These are phyloP conservation scores for Thaumetopoea pityocampa DNA, from an alignment of 1,140 invertebrate species.

Conservation along the genomic window DNA sequence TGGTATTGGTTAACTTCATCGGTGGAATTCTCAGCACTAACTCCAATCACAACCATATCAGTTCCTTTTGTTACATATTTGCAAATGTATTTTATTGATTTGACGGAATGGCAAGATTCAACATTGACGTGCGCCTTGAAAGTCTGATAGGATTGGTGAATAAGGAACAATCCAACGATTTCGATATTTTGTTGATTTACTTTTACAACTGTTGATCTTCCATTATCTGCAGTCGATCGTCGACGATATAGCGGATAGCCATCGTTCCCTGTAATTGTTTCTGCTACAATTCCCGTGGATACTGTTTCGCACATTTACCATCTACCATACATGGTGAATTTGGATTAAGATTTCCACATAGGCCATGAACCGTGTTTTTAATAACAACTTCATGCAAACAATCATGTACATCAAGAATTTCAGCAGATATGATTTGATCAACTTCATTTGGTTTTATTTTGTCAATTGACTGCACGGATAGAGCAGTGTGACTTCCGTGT, in stretches of 20 bases:
- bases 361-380: conserved; percentile 73
- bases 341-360: conserved; percentile 51
- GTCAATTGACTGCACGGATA: conserved; percentile 45
- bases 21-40: conserved; percentile 5
- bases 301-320: conserved; percentile 23
- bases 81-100: too few species aligned
- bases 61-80: conserved; percentile 64
- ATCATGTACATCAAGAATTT: conserved; percentile 73
- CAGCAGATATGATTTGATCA: conserved; percentile 70
- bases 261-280: conserved; percentile 36
- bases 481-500: conserved; percentile 2
- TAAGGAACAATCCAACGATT: conserved; percentile 63
- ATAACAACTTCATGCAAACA: conserved; percentile 52
- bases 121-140: conserved; percentile 74
- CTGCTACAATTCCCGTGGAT: conserved; percentile 13
- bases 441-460: conserved; percentile 52
- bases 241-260: conserved; percentile 30
- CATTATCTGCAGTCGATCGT: conserved; percentile 38
- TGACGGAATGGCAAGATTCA: conserved; percentile 70
- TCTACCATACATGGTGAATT: conserved; percentile 28
- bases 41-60: conserved; percentile 45
- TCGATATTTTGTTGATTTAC: conserved; percentile 25
- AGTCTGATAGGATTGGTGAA: conserved; percentile 36
- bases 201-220: conserved; percentile 37
- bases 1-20: conserved; percentile 31